phyloP scores from a whole-genome alignment of 1,140 invertebrate genomes.

The Bombus turneri region DNA sequence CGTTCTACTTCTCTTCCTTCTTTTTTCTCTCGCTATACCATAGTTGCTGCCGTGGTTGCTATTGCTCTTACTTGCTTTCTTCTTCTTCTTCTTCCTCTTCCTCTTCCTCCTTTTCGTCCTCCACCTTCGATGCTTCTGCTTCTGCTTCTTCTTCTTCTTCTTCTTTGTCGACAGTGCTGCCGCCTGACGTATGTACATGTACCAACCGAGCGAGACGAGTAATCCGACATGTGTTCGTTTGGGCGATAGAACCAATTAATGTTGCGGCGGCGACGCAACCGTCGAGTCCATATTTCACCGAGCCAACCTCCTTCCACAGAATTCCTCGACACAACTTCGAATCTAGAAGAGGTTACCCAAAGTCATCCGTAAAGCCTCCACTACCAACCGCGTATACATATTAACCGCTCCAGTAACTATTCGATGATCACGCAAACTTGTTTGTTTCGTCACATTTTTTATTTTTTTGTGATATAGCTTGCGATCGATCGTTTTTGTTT shows the following conservation, averaged over 20 bases:
- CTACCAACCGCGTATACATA: background rate
- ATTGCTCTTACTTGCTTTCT: background rate
- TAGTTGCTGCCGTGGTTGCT: conserved; percentile 41
- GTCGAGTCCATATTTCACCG: conserved; percentile 72
- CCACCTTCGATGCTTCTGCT: conserved; percentile 22
- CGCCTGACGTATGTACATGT: conserved; percentile 65
- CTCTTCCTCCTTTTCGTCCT: background rate
- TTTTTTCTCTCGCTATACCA: conserved; percentile 29
- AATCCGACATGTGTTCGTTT: conserved; percentile 77
- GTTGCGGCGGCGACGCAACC: conserved; percentile 65
- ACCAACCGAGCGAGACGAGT: conserved; percentile 64
- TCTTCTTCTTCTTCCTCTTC: conserved; percentile 28
- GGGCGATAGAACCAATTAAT: conserved; percentile 77
- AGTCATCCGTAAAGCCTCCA: background rate
- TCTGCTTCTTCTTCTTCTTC: conserved; percentile 22
- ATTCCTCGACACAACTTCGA: conserved; percentile 56
- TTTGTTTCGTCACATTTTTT: no score
- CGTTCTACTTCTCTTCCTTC: conserved; percentile 51
- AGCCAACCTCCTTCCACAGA: conserved; percentile 51
- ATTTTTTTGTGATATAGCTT: fast-evolving
- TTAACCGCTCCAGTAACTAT: background rate
- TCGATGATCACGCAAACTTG: background rate
- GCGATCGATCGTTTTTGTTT: no score
- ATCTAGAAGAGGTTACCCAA: conserved; percentile 18
- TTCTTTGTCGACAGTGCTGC: conserved; percentile 46